A percentile compares a stretch with the other conserved stretches of the same genome.
These are phyloP conservation scores for Nezara viridula DNA, from an alignment of 2,888 invertebrate species.

Conservation along the genomic window DNA sequence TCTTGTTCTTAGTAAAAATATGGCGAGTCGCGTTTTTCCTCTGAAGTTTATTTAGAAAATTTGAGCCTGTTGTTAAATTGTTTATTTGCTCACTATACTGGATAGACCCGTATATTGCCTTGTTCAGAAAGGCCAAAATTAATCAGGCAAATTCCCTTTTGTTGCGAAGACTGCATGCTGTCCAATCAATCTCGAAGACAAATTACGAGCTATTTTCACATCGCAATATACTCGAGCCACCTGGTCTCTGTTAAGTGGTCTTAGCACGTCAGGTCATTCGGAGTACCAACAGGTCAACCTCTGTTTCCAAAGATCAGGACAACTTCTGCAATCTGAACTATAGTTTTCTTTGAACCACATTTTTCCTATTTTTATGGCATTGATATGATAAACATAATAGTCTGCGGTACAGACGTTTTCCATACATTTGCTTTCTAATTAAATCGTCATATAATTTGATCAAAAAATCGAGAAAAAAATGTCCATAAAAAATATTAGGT, in stretches of 20 bases:
- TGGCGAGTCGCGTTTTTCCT: no score
- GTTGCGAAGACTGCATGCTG: neutral
- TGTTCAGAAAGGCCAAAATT: neutral
- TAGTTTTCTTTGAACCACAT: neutral
- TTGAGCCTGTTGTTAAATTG: neutral
- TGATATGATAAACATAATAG: no score
- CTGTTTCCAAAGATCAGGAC: neutral
- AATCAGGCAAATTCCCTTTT: neutral
- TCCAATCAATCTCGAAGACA: neutral
- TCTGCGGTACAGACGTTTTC: no score
- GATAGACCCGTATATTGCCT: neutral
- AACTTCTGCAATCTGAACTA: neutral
- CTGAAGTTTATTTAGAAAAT: no score
- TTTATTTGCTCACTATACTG: neutral
- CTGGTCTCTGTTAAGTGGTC: neutral
- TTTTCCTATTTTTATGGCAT: no score
- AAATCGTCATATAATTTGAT: no score
- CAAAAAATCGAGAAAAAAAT: no score
- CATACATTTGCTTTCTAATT: no score
- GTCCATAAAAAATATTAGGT: no score
- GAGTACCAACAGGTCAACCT: neutral
- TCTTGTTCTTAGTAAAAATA: no score
- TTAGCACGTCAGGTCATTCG: neutral
- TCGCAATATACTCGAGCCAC: neutral
- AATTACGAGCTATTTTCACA: neutral